A percentile compares a stretch with the other conserved stretches of the same genome.
These are phyloP conservation scores for Drosophila bipectinata DNA, from an alignment of 1,140 invertebrate genomes.

Conservation along the genomic window DNA sequence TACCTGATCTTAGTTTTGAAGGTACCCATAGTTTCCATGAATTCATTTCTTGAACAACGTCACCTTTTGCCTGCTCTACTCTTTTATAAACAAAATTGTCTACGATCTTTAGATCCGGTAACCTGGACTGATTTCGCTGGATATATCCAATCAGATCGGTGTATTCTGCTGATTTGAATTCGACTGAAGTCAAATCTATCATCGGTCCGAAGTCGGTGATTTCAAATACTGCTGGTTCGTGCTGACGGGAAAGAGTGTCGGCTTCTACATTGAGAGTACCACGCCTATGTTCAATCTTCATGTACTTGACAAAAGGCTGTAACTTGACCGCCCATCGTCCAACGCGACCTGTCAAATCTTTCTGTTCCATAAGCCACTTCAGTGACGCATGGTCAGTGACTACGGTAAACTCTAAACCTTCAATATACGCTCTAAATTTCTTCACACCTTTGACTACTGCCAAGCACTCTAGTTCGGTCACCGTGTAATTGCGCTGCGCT, in stretches of 20 bases:
- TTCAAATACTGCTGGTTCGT: neutral
- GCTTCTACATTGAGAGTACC: too few relatives aligned
- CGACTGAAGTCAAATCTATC: conserved; percentile 7
- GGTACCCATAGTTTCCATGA: conserved; percentile 33
- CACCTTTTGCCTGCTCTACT: conserved; percentile 4
- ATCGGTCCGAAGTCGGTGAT: conserved; percentile 7
- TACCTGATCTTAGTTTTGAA: neutral
- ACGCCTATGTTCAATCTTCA: too few relatives aligned
- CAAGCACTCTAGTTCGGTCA: conserved; percentile 46
- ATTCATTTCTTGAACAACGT: neutral
- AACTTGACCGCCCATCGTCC: conserved; percentile 14
- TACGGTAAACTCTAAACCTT: conserved; percentile 21
- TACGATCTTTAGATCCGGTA: conserved; percentile 26
- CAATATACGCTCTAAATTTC: conserved; percentile 38
- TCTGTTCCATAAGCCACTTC: conserved; percentile 40
- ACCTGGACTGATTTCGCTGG: conserved; percentile 7
- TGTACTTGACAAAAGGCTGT: too few relatives aligned
- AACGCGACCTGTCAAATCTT: conserved; percentile 28
- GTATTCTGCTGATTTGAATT: conserved; percentile 26
- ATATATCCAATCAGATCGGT: neutral
- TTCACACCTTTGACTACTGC: conserved; percentile 24
- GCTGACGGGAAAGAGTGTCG: conserved; percentile 3
- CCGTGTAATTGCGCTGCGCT: conserved; percentile 46
- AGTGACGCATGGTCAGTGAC: conserved; percentile 39
- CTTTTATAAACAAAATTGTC: conserved; percentile 26